A percentile compares a stretch with the other conserved stretches of the same genome.
Evolutionary conservation across 2,888 invertebrate species (phyloP).

Genomic region (Standfussiana lucernea): DNA sequence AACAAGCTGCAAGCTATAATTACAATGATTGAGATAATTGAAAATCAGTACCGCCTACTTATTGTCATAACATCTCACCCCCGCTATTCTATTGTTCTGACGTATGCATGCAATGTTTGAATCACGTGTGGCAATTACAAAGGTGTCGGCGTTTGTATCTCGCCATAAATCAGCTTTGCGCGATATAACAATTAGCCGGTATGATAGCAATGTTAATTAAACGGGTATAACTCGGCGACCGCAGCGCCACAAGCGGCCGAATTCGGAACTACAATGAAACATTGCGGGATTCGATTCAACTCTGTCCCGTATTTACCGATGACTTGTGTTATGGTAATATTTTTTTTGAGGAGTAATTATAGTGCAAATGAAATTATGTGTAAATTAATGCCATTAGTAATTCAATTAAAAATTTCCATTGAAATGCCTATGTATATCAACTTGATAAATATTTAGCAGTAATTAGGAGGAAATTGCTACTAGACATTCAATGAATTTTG

Average conservation of each 20-base stretch:
- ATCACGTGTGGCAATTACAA: slow-evolving; percentile 87
- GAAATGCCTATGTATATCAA: slow-evolving; percentile 52
- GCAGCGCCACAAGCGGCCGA: slow-evolving; percentile 75
- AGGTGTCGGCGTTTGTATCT: slow-evolving; percentile 89
- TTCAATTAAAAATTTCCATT: slow-evolving; percentile 69
- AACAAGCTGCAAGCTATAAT: slow-evolving; percentile 40
- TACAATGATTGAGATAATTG: slow-evolving; percentile 65
- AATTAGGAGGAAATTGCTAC: slow-evolving; percentile 13
- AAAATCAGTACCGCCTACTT: slow-evolving; percentile 70
- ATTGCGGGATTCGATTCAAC: slow-evolving; percentile 41
- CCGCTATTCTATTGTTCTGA: slow-evolving; percentile 78
- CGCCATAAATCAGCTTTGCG: slow-evolving; percentile 89
- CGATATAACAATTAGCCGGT: slow-evolving; percentile 91
- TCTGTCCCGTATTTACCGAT: slow-evolving; percentile 32
- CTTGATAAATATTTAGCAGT: slow-evolving; percentile 59
- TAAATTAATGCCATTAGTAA: slow-evolving; percentile 67
- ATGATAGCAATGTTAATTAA: slow-evolving; percentile 91
- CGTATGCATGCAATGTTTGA: slow-evolving; percentile 83
- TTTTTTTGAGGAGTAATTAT: slow-evolving; percentile 37
- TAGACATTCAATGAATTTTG: slow-evolving; percentile 20
- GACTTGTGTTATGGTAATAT: slow-evolving; percentile 30
- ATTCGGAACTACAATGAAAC: slow-evolving; percentile 72
- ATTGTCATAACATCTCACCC: slow-evolving; percentile 70
- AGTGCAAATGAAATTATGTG: slow-evolving; percentile 65
- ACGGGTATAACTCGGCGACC: slow-evolving; percentile 83